Conservation (phyloP, 2,113 vertebrate species). For the Paracanthobrama guichenoti region DNA sequence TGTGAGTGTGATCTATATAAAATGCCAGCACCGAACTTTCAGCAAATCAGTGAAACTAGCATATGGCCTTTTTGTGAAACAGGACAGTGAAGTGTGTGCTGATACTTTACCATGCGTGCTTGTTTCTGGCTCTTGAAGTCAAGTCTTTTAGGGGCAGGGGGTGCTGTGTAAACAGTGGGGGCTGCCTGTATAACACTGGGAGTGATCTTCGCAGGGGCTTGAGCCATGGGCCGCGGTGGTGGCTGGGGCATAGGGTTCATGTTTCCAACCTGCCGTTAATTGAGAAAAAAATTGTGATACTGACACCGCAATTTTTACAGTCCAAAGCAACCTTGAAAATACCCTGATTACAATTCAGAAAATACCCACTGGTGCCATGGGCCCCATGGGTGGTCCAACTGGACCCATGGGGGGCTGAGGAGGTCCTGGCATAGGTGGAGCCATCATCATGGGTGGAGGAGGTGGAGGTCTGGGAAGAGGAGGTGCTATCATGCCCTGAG, state of each 20-base stretch:
- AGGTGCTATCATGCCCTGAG: constrained; percentile 78
- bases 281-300: neutral
- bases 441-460: constrained; percentile 85
- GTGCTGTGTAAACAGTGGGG: constrained; percentile 80
- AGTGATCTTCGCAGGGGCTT: constrained; percentile 67
- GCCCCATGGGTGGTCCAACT: constrained; percentile 71
- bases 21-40: too few species aligned
- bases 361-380: constrained; percentile 69
- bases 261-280: constrained; percentile 63
- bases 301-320: too few species aligned
- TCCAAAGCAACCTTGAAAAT: neutral
- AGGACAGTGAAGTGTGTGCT: neutral
- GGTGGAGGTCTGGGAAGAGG: constrained; percentile 84
- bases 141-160: constrained; percentile 68
- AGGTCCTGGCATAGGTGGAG: constrained; percentile 79
- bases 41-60: too few species aligned
- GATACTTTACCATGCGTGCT: constrained; percentile 72
- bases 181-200: constrained; percentile 82
- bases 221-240: constrained; percentile 61
- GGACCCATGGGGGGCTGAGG: constrained; percentile 70
- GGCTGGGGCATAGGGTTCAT: constrained; percentile 70
- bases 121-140: constrained; percentile 74
- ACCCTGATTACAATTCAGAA: neutral
- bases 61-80: neutral
- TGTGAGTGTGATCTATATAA: too few species aligned